Base-by-base conservation (phyloP, 92 coral and sea anemone genomes). In the Muricea muricata region DNA sequence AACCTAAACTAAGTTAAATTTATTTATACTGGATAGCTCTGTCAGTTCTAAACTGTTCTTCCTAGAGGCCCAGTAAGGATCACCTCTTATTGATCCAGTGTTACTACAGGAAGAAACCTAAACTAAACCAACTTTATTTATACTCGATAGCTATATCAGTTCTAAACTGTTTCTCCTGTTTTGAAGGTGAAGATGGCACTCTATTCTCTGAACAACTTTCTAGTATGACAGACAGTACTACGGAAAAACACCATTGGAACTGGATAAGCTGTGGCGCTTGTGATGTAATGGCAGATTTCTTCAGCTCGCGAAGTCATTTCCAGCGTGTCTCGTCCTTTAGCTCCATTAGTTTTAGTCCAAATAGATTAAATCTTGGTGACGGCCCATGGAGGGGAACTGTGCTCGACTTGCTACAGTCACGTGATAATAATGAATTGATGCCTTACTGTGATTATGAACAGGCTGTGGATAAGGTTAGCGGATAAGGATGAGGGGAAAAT, bases 221-320 rank as follows among this genome's bases (percentile, higher is more conserved):
- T 8, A 45, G 83, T 32, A 33, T 78, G 83, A 77, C 20, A 6
- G 71, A 75, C 9, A 15, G 25, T 18, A 20, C 48, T 14, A 5
- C 33, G 9, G 54, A 32, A 17, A 57, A 33, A 26, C 18, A 46
- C 11, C 50, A 37, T 73, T 85, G 94, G 79, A 93, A 93, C 6
- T 96, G 99, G 99, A 76, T 96, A 13, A 88, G 86, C 52, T 89
- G 96, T 60, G 96, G 99, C 23, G 92, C 99, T 9, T 96, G 99
- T 87, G 86, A 96, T 67, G 85, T 92, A 10, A 93, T 90, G 65
- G 88, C 94, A 4, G 66, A 92, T 25, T 92, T 96, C 82, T 90
- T 93, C 85, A 92, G 85, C 34, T 91, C 92, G 31, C 78, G 75
- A 67, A 90, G 69, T 80, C 85, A 91, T 56, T 24, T 34, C 23